phyloP scores from a whole-genome alignment of 2,113 vertebrate species.

The Forbesichthys agassizii region DNA sequence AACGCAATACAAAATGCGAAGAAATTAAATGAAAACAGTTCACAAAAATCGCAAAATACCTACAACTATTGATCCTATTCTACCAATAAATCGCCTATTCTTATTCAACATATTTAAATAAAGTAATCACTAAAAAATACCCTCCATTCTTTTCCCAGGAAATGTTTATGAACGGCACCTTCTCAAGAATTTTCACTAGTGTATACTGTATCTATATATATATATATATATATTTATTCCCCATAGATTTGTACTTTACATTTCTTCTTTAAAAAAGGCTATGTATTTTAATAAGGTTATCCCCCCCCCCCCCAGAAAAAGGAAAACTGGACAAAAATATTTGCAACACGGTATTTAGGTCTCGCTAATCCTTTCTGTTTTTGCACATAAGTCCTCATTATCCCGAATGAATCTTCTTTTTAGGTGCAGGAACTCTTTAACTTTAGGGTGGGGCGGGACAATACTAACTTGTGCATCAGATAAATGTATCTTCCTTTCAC shows the following conservation, averaged over 20 bases:
- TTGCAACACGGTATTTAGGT: conserved; percentile 33
- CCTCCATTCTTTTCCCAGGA: conserved; percentile 84
- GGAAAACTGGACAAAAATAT: conserved; percentile 63
- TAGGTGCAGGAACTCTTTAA: conserved; percentile 79
- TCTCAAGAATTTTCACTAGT: conserved; percentile 71
- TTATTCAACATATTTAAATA: conserved; percentile 86
- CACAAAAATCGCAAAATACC: conserved; percentile 73
- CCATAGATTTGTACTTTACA: conserved; percentile 65
- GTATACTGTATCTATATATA: conserved; percentile 13
- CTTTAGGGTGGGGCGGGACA: conserved; percentile 69
- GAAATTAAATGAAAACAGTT: conserved; percentile 78
- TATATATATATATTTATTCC: conserved; percentile 39
- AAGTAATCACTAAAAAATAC: conserved; percentile 82
- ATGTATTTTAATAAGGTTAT: conserved; percentile 84
- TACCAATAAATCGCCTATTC: conserved; percentile 84
- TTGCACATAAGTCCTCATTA: conserved; percentile 52
- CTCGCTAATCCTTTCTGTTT: conserved; percentile 33
- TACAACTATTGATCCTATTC: conserved; percentile 84
- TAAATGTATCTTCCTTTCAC: conserved; percentile 67
- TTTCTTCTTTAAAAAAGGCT: conserved; percentile 60
- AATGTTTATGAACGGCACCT: conserved; percentile 83
- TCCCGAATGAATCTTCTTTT: conserved; percentile 80
- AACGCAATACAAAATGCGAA: conserved; percentile 70
- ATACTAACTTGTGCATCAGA: conserved; percentile 67
- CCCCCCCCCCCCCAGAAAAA: conserved; percentile 73